These are phyloP conservation scores for Nomada lathburiana DNA, from an alignment of 2,888 invertebrate genomes.

Conservation along the genomic window DNA sequence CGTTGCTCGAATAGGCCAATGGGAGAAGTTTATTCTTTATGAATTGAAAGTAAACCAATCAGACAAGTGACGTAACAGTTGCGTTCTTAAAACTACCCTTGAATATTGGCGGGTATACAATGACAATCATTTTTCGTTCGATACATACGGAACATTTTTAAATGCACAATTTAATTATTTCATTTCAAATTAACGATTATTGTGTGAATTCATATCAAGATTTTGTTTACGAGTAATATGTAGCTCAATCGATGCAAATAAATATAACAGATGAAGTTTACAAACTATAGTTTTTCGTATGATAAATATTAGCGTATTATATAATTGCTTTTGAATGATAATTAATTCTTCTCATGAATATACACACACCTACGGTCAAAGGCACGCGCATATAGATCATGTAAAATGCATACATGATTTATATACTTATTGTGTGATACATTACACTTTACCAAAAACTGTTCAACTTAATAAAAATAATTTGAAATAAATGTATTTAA, in stretches of 20 bases:
- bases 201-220: not conserved
- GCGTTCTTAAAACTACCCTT: constrained; percentile 35
- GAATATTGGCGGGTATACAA: constrained; percentile 11
- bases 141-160: not conserved
- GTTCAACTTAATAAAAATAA: too few relatives aligned
- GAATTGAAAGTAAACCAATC: constrained; percentile 51
- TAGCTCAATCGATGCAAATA: not conserved
- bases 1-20: constrained; percentile 75
- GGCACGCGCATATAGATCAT: too few relatives aligned
- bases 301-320: too few relatives aligned
- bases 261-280: not conserved
- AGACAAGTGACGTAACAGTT: constrained; percentile 8
- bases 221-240: not conserved
- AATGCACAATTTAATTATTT: constrained; percentile 1
- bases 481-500: too few relatives aligned
- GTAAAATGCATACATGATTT: too few relatives aligned
- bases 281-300: not conserved
- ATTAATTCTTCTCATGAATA: too few relatives aligned
- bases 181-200: not conserved
- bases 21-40: constrained; percentile 30
- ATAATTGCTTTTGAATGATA: too few relatives aligned
- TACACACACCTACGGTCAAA: too few relatives aligned
- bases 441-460: too few relatives aligned
- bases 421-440: too few relatives aligned
- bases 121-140: not conserved